These are phyloP conservation scores for Griposia aprilina DNA, from an alignment of 2,888 invertebrate species.

Conservation along the genomic window DNA sequence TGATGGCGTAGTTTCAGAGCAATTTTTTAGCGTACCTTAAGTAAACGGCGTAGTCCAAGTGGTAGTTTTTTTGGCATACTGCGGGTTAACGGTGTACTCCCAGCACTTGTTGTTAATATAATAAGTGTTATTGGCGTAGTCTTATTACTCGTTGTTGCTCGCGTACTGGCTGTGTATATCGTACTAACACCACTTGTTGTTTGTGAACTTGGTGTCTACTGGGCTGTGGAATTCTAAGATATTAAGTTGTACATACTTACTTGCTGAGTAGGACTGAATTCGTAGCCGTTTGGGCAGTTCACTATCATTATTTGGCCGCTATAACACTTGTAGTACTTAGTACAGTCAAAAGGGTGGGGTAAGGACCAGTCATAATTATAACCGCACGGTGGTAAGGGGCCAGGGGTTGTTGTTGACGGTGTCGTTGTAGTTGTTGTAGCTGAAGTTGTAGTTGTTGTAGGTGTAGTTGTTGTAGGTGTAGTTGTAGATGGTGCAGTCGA, in stretches of 20 bases:
- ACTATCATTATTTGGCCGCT: not conserved
- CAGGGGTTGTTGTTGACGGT: not conserved
- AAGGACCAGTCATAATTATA: not conserved
- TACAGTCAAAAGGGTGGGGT: not conserved
- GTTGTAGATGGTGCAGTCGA: not conserved
- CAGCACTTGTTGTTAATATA: too few relatives aligned
- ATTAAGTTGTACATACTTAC: slow-evolving; percentile 3
- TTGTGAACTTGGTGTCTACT: too few relatives aligned
- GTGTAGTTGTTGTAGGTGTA: not conserved
- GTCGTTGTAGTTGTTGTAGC: not conserved
- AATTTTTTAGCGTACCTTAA: too few relatives aligned
- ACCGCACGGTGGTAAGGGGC: not conserved
- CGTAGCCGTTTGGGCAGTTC: not conserved
- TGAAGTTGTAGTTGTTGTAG: not conserved
- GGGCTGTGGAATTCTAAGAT: too few relatives aligned
- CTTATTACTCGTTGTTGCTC: too few relatives aligned
- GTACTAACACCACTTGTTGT: too few relatives aligned
- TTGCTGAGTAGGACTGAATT: slow-evolving; percentile 18
- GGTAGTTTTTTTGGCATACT: too few relatives aligned
- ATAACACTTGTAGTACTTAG: not conserved
- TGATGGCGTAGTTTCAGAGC: too few relatives aligned
- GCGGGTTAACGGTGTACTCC: too few relatives aligned
- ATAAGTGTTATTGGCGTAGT: too few relatives aligned
- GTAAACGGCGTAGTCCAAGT: too few relatives aligned
- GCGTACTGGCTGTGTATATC: too few relatives aligned